Conservation (phyloP, 1,140 invertebrate species). For the Formica selysi region DNA sequence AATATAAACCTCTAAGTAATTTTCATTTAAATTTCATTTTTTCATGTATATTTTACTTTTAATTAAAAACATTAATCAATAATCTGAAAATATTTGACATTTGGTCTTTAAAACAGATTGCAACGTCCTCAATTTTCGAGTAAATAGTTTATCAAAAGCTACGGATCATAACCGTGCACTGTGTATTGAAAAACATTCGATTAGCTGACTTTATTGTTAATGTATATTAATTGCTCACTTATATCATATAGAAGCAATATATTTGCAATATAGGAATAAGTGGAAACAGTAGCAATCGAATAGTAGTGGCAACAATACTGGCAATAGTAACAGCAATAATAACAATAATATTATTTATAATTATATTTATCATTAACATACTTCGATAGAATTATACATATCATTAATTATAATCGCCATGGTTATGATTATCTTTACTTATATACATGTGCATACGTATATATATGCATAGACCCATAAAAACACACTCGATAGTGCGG, state of each 20-base stretch:
- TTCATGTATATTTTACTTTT: not conserved
- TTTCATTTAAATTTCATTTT: not conserved
- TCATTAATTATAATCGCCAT: slow-evolving; percentile 76
- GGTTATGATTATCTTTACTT: slow-evolving; percentile 75
- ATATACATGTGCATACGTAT: slow-evolving; percentile 73
- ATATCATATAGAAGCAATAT: not conserved
- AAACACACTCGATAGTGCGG: slow-evolving; percentile 10
- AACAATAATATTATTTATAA: slow-evolving; percentile 73
- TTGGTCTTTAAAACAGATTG: not conserved
- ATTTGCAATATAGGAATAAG: slow-evolving; percentile 2
- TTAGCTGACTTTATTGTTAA: not conserved
- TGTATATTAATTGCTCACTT: not conserved
- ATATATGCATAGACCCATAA: slow-evolving; percentile 69
- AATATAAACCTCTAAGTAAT: not conserved
- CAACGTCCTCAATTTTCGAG: not conserved
- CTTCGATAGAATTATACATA: slow-evolving; percentile 75
- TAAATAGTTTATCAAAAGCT: slow-evolving; percentile 6
- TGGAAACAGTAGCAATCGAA: slow-evolving; percentile 54
- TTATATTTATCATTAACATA: slow-evolving; percentile 76
- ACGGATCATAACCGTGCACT: not conserved
- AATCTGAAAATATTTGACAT: not conserved
- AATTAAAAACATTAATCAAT: slow-evolving; percentile 8
- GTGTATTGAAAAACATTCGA: not conserved
- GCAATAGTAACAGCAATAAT: slow-evolving; percentile 62
- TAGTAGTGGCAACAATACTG: slow-evolving; percentile 60